Evolutionary conservation across 2,797 vertebrate genomes (phyloP).

Genomic region (Amblyraja radiata): DNA sequence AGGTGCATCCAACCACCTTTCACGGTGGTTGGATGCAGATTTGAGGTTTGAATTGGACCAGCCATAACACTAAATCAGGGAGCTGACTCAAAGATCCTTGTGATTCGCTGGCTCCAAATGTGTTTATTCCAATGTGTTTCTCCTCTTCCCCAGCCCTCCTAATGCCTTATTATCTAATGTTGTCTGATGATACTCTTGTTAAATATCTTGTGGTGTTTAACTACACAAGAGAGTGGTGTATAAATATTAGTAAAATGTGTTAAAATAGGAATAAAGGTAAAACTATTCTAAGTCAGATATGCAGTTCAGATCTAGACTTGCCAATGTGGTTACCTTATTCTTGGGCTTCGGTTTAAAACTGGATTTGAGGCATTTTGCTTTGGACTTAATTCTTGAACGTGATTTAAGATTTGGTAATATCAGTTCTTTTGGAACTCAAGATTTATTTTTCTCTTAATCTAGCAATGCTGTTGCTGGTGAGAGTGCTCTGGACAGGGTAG

Average conservation of each 20-base stretch:
- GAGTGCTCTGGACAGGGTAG: constrained; percentile 91
- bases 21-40: too few species aligned
- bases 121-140: too few species aligned
- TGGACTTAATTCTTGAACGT: background rate
- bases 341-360: background rate
- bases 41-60: too few species aligned
- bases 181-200: too few species aligned
- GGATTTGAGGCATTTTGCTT: background rate
- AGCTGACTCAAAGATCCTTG: too few species aligned
- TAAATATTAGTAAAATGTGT: background rate
- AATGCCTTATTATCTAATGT: too few species aligned
- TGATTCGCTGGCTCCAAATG: too few species aligned
- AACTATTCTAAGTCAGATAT: background rate
- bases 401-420: background rate
- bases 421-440: background rate
- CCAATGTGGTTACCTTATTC: background rate
- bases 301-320: background rate
- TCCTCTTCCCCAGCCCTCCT: too few species aligned
- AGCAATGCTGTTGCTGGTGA: constrained; percentile 95
- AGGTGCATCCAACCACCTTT: too few species aligned
- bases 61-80: too few species aligned
- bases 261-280: background rate
- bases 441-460: constrained; percentile 23
- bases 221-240: too few species aligned
- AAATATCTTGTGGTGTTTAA: too few species aligned